Evolutionary conservation across 2,113 vertebrate genomes (phyloP).

Genomic region (Myrmophylax atrothorax): DNA sequence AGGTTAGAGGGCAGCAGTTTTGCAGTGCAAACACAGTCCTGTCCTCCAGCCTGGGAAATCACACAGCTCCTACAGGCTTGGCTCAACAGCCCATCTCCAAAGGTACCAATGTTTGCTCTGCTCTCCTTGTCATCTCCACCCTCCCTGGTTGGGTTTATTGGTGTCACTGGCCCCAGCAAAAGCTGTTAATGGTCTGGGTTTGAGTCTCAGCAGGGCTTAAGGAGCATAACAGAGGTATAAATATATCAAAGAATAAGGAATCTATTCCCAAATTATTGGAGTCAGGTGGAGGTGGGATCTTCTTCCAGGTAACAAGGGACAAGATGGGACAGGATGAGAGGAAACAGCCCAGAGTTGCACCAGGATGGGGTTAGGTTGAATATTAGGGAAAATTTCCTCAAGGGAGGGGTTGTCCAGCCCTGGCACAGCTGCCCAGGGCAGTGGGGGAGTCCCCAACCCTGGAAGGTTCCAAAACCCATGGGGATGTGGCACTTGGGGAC

Average conservation of each 20-base stretch:
- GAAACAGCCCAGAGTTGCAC: not conserved
- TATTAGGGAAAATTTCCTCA: not conserved
- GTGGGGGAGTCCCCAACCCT: no score
- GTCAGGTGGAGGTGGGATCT: not conserved
- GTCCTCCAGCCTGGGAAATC: not conserved
- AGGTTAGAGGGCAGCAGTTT: not conserved
- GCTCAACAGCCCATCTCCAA: not conserved
- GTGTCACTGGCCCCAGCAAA: not conserved
- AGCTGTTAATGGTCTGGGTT: not conserved
- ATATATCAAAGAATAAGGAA: not conserved
- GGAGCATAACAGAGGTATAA: not conserved
- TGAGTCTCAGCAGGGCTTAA: not conserved
- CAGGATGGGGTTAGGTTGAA: not conserved
- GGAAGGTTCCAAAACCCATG: fast-evolving
- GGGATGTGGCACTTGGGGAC: not conserved
- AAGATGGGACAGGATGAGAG: not conserved
- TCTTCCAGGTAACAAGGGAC: not conserved
- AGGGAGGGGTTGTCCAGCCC: not conserved
- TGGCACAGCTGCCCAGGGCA: not conserved
- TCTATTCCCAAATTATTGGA: not conserved
- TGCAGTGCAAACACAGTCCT: not conserved
- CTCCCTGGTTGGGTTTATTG: not conserved
- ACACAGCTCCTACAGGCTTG: not conserved
- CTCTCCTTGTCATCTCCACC: fast-evolving
- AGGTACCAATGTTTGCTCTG: not conserved